Conservation (phyloP, 2,888 invertebrate genomes). For the Ellobium chinense region DNA sequence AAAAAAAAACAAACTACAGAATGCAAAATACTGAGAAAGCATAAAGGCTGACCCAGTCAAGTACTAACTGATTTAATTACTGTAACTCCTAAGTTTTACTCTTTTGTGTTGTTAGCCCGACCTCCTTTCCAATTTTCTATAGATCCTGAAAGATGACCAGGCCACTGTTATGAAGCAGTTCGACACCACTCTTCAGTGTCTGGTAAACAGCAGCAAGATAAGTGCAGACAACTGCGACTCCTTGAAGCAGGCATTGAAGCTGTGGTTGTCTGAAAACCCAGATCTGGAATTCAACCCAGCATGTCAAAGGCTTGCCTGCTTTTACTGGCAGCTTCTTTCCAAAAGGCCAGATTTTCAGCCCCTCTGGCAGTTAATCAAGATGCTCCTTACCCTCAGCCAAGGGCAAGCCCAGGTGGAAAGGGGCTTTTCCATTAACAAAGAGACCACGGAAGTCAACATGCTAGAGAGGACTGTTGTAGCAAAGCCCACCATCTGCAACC, state of each 20-base stretch:
- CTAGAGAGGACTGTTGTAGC: neutral
- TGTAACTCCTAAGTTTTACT: too few species aligned
- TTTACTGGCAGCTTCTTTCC: neutral
- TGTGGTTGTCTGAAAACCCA: too few species aligned
- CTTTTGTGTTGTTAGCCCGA: too few species aligned
- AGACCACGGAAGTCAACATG: neutral
- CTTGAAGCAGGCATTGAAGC: too few species aligned
- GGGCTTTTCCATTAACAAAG: neutral
- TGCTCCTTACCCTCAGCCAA: neutral
- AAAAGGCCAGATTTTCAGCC: neutral
- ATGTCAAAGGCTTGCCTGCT: neutral
- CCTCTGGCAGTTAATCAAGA: neutral
- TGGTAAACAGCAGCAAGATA: neutral
- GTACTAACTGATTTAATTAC: too few species aligned
- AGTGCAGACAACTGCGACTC: neutral
- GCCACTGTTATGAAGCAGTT: neutral
- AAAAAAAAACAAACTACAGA: too few species aligned
- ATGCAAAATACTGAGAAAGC: too few species aligned
- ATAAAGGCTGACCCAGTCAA: too few species aligned
- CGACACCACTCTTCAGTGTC: neutral
- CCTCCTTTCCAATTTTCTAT: too few species aligned
- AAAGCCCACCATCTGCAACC: neutral
- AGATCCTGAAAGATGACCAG: too few species aligned
- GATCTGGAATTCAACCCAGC: neutral
- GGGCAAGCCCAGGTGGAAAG: neutral